phyloP scores from a whole-genome alignment of 1,140 invertebrate genomes.

The Drosophila gunungcola region DNA sequence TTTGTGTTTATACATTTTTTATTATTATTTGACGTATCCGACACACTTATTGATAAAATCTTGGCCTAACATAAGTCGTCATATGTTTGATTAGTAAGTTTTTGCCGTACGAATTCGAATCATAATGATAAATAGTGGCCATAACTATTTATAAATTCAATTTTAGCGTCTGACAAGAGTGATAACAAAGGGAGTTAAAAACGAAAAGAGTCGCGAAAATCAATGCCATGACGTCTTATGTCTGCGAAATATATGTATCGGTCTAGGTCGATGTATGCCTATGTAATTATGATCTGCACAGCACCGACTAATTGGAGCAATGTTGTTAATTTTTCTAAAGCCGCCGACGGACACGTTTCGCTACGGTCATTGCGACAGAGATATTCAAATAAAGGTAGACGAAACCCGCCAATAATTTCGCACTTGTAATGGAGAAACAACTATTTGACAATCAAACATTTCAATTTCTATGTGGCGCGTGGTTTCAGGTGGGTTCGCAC shows the following conservation, averaged over 20 bases:
- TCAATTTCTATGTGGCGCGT: background rate
- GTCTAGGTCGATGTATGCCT: slow-evolving; percentile 3
- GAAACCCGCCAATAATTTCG: slow-evolving; percentile 5
- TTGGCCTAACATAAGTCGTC: background rate
- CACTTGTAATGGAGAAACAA: background rate
- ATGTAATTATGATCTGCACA: slow-evolving; percentile 7
- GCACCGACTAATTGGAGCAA: slow-evolving; percentile 22
- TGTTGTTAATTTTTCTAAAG: slow-evolving; percentile 27
- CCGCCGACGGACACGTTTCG: slow-evolving; percentile 21
- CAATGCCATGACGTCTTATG: slow-evolving; percentile 1
- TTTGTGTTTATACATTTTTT: background rate
- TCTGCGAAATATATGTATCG: background rate
- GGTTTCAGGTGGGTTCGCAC: background rate
- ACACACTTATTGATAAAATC: slow-evolving; percentile 2
- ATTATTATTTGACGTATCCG: background rate
- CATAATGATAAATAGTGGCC: slow-evolving; percentile 29
- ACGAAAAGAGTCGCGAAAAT: slow-evolving; percentile 20
- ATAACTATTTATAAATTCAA: slow-evolving; percentile 47
- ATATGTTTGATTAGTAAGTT: slow-evolving; percentile 12
- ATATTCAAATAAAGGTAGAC: slow-evolving; percentile 2
- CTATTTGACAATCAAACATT: background rate
- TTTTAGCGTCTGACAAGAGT: slow-evolving; percentile 49
- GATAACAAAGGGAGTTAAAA: slow-evolving; percentile 14
- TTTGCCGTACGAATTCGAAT: background rate
- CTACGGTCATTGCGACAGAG: slow-evolving; percentile 18